Evolutionary conservation across 2,113 vertebrate species (phyloP).

Genomic region (Lepisosteus osseus): DNA sequence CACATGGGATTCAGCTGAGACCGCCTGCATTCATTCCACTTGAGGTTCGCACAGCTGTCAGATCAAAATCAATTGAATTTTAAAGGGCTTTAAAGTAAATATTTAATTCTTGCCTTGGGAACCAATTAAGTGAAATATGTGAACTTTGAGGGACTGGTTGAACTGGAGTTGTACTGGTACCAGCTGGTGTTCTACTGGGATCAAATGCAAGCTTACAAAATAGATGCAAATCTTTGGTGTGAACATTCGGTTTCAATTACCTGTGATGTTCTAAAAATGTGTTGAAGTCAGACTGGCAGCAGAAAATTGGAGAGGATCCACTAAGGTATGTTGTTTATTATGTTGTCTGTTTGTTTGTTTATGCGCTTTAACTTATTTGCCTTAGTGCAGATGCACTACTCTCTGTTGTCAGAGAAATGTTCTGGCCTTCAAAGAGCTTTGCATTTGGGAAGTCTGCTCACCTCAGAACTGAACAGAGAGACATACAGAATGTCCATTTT

Average conservation of each 20-base stretch:
- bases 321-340: conserved; percentile 72
- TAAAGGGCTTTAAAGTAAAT: conserved; percentile 59
- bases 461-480: conserved; percentile 43
- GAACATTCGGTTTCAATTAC: conserved; percentile 69
- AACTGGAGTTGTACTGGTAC: conserved; percentile 70
- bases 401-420: conserved; percentile 41
- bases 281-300: conserved; percentile 70
- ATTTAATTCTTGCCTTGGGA: conserved; percentile 69
- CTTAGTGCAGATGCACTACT: conserved; percentile 64
- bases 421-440: conserved; percentile 61
- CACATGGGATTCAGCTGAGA: conserved; percentile 41
- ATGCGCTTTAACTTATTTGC: conserved; percentile 62
- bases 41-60: conserved; percentile 55
- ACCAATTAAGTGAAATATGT: conserved; percentile 73
- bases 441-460: conserved; percentile 58
- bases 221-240: conserved; percentile 68
- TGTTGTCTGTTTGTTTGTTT: conserved; percentile 66
- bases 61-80: conserved; percentile 60
- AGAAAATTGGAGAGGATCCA: conserved; percentile 66
- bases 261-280: conserved; percentile 72
- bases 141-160: conserved; percentile 71
- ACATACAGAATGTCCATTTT: conserved; percentile 1
- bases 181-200: conserved; percentile 64
- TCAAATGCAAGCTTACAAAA: conserved; percentile 38
- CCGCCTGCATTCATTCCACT: conserved; percentile 44